Evolutionary conservation across 1,140 invertebrate genomes (phyloP), one percentile per base, ranked within the genome.

Genomic region (Drosophila punjabiensis): DNA sequence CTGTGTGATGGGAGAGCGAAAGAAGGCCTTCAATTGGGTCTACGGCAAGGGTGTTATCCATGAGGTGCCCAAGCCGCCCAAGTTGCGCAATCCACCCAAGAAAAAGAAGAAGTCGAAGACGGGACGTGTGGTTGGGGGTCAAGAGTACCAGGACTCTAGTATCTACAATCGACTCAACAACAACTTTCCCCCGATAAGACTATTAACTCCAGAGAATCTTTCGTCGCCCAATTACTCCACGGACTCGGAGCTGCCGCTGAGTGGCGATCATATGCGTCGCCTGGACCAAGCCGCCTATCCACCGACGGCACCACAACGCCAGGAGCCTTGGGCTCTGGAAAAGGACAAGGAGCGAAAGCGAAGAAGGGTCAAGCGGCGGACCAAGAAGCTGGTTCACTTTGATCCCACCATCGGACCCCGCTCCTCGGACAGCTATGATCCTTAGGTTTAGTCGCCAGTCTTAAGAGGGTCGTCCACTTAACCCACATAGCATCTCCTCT

Each of bases 11-110:
- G 86, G 86, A 6, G 86, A 90, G 37, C 82, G 86, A 0, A 56
- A 78, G 43, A 41, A 52, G 2, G 0, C 30, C 1, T 79, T 86
- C 41, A 47, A 59, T 0, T 90, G 79, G 82, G 82, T 90, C 18
- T 85, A 66, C 14, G 86, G 86, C 37, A 90, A 90, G 69, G 86
- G 86, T 5, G 37, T 48, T 5, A 83, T 90, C 14, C 70, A 89
- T 10, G 41, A 30, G n/a, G 28, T 33, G 20, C 86, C 82, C 5
- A 90, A 86, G 53, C 48, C 55, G 0, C 85, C 85, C 5, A 68
- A 50, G 24, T 74, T 76, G 86, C 60, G 71, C 1, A 89, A 90
- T 20, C 55, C 48, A 0, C 63, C 70, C 3, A 85, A 77, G 39
- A 59, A 84, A 24, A 41, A 39, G 3, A 84, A 85, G 48, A 66